Evolutionary conservation across 2,113 vertebrate genomes (phyloP).

Genomic region (Melanocharis versteri): DNA sequence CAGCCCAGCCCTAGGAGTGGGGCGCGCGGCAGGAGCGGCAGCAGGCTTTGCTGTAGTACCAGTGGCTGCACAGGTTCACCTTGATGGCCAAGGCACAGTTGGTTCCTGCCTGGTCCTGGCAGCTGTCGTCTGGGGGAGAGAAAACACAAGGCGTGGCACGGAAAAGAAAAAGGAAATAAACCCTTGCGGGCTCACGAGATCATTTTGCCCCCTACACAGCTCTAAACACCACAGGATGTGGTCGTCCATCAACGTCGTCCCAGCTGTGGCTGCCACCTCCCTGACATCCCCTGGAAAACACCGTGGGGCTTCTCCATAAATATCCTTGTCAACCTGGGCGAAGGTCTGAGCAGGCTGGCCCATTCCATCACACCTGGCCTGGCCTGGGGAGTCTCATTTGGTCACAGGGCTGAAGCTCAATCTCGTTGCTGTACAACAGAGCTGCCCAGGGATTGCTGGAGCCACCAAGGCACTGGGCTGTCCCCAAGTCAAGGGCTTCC

Average conservation of each 20-base stretch:
- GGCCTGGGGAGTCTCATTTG: background rate
- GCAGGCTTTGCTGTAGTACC: constrained; percentile 99
- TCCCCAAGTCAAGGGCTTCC: background rate
- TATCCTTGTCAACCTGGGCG: rapidly evolving
- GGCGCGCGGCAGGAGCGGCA: constrained; percentile 87
- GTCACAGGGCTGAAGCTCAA: background rate
- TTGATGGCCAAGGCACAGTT: constrained; percentile 96
- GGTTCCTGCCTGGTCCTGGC: constrained; percentile 92
- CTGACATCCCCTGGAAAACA: background rate
- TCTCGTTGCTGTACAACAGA: rapidly evolving
- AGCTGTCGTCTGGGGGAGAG: constrained; percentile 85
- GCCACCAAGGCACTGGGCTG: background rate
- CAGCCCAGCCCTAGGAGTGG: constrained; percentile 56
- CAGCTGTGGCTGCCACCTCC: background rate
- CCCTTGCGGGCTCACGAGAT: rapidly evolving
- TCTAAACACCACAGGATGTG: rapidly evolving
- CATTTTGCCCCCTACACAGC: rapidly evolving
- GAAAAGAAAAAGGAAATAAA: background rate
- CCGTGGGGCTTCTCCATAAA: background rate
- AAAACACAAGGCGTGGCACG: background rate
- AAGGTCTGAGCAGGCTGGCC: background rate
- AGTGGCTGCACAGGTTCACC: constrained; percentile 96
- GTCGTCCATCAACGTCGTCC: background rate
- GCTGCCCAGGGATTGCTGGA: background rate
- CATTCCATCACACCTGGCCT: background rate